Percentiles rank a stretch among this genome's conserved stretches.
These are phyloP conservation scores for Hippocampus abdominalis DNA, from an alignment of 2,113 vertebrate genomes.

Conservation along the genomic window DNA sequence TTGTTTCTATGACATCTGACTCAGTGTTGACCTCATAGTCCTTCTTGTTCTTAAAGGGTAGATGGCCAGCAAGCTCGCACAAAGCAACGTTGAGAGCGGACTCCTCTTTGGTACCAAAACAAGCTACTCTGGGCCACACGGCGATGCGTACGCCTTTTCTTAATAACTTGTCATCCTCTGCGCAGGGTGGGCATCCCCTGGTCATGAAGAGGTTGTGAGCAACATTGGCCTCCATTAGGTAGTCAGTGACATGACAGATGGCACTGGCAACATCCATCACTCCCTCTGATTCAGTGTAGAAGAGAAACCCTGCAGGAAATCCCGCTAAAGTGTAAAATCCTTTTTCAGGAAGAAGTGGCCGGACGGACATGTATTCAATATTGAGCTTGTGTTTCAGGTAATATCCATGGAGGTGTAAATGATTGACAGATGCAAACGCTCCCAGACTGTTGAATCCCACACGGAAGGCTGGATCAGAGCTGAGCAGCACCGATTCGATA, in stretches of 20 bases:
- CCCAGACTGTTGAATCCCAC: constrained; percentile 92
- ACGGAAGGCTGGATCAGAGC: constrained; percentile 78
- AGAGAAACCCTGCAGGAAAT: constrained; percentile 80
- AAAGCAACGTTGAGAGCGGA: constrained; percentile 85
- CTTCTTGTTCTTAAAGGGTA: constrained; percentile 76
- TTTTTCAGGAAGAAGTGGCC: constrained; percentile 62
- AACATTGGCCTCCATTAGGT: constrained; percentile 68
- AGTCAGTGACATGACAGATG: constrained; percentile 75
- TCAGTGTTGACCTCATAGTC: constrained; percentile 77
- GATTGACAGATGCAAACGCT: constrained; percentile 88
- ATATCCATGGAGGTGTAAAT: constrained; percentile 86
- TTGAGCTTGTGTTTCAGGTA: constrained; percentile 77
- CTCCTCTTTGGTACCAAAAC: constrained; percentile 80
- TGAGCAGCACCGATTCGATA: constrained; percentile 81
- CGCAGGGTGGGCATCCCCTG: constrained; percentile 72
- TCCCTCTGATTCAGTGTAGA: constrained; percentile 65
- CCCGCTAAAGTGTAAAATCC: constrained; percentile 60
- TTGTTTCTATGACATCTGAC: constrained; percentile 61
- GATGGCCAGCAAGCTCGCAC: constrained; percentile 88
- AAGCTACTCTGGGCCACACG: constrained; percentile 80
- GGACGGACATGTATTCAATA: constrained; percentile 70
- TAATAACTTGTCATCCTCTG: constrained; percentile 1
- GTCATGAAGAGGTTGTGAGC: constrained; percentile 86
- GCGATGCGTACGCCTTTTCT: constrained; percentile 76
- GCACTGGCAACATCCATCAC: constrained; percentile 53